Base-by-base conservation (phyloP, 1,140 invertebrate genomes). In the Drosophila bocki region DNA sequence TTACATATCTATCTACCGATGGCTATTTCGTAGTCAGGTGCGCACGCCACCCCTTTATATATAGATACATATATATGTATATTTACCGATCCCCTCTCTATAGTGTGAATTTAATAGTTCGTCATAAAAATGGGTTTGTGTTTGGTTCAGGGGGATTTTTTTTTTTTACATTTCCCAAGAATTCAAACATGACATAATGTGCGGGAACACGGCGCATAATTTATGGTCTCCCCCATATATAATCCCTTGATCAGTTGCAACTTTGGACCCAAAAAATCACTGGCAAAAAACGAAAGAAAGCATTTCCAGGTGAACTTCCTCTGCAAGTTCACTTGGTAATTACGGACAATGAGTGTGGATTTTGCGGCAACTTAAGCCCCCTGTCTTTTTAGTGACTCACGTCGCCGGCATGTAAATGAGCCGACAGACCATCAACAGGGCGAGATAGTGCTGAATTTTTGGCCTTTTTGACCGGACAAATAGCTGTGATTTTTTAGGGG, bases 1-100 rank as follows among this genome's bases (percentile, higher is more conserved):
- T 87, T 86, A 88, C 67, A 32, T 63, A 62, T 75, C 47, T 77
- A 71, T 78, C 69, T 62, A 77, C 78, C 51, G 75, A 72, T 64
- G 71, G 58, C 57, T 72, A 62, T 88, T 87, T 80, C 56, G 74
- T 88, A 88, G 83, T 88, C 83, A 87, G 83, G 84, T 87, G 83
- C 80, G 80, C 84, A 84, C 53, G 63, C 75, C 70, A 56, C 69
- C 59, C 26, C 56, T 17, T 44, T 41, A 35, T 42, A 39, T 33
- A 35, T 50, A 15, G 33, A 17, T n/a, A 53, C 1, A 51, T 8
- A 35, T 53, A 13, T 53, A 19, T 54, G 8, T 56, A 11, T 26
- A 56, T 45, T 41, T 13, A 42, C 13, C 42, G 48, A 32, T 32
- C 48, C 56, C 35, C 53, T 33, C 22, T 39, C 19, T 47, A 41